Percentiles rank a stretch among this genome's conserved stretches.
phyloP scores from a whole-genome alignment of 2,113 vertebrate genomes.

The Gavia stellata region DNA sequence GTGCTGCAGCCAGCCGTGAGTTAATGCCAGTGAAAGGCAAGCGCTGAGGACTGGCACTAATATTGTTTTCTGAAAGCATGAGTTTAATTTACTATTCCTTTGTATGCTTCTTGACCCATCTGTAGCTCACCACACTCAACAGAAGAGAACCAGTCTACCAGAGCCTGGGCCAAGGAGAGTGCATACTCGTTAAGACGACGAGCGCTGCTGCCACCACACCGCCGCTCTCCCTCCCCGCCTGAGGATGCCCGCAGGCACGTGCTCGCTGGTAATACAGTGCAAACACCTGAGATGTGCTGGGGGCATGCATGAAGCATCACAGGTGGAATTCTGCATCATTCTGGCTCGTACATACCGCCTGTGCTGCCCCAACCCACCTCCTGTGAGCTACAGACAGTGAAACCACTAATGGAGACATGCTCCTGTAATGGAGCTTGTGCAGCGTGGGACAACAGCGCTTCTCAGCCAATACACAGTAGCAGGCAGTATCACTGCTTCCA shows the following conservation, averaged over 20 bases:
- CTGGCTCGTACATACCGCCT: fast-evolving
- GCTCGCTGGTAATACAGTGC: fast-evolving
- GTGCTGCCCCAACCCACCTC: neutral
- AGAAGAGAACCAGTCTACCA: neutral
- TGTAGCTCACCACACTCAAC: neutral
- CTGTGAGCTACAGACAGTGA: fast-evolving
- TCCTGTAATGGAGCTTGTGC: neutral
- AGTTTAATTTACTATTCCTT: neutral
- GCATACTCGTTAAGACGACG: fast-evolving
- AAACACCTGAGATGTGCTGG: fast-evolving
- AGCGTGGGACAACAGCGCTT: fast-evolving
- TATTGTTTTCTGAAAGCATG: neutral
- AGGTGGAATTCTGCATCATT: neutral
- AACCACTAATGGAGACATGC: fast-evolving
- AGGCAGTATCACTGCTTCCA: neutral
- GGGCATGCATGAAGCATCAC: fast-evolving
- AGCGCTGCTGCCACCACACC: neutral
- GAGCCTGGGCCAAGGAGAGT: neutral
- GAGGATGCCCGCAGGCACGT: fast-evolving
- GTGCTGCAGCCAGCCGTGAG: neutral
- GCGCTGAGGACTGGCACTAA: neutral
- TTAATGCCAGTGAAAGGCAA: neutral
- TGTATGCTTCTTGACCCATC: neutral
- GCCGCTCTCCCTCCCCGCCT: neutral
- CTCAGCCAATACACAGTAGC: neutral